Conservation (phyloP, 1,140 invertebrate genomes). For the Parapsyche elsis region DNA sequence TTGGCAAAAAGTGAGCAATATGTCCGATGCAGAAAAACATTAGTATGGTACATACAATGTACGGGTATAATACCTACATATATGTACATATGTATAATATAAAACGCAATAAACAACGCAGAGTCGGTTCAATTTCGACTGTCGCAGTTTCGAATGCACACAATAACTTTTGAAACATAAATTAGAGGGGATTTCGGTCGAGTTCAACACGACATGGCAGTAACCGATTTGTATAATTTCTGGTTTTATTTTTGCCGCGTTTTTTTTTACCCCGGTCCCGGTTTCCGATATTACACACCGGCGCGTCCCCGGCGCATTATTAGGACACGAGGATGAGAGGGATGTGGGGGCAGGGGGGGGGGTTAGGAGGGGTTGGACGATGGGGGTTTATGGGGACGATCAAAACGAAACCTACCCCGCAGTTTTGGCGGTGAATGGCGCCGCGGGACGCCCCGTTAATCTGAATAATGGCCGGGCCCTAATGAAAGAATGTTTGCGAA, state of each 20-base stretch:
- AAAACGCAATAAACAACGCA: not conserved
- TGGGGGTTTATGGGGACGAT: not conserved
- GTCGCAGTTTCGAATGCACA: no score
- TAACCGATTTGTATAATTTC: constrained; percentile 37
- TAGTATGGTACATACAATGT: no score
- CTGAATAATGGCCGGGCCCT: constrained; percentile 50
- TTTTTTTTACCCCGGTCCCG: constrained; percentile 12
- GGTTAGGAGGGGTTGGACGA: not conserved
- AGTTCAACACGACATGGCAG: no score
- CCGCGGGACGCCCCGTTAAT: constrained; percentile 53
- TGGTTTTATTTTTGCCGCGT: not conserved
- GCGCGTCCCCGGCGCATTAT: no score
- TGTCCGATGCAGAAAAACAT: no score
- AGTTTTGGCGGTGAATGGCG: constrained; percentile 40
- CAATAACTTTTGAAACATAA: no score
- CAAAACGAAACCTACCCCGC: not conserved
- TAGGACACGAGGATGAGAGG: not conserved
- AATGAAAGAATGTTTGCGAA: constrained; percentile 55
- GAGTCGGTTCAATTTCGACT: no score
- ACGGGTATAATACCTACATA: constrained; percentile 11
- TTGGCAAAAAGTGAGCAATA: no score
- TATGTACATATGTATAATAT: not conserved
- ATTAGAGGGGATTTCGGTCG: no score
- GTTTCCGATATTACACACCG: not conserved
- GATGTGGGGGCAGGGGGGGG: not conserved